Percentiles rank a stretch among this genome's conserved stretches.
Evolutionary conservation across 1,140 invertebrate genomes (phyloP).

Genomic region (Cydia strobilella): DNA sequence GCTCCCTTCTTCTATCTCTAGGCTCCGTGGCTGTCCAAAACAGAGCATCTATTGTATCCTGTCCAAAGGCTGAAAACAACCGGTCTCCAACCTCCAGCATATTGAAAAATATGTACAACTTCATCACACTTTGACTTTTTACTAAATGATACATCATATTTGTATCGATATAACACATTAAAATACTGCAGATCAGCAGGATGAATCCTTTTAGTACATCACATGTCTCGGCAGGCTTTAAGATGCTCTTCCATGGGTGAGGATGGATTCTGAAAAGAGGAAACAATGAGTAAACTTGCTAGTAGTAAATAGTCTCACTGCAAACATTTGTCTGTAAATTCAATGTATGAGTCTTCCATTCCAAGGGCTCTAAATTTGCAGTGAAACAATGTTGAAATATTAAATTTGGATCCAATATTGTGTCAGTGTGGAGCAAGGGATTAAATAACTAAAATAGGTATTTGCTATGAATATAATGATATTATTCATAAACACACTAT

Average conservation of each 20-base stretch:
- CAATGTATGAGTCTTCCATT: no score
- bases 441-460: no score
- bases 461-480: no score
- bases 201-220: constrained; percentile 97
- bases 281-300: neutral
- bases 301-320: no score
- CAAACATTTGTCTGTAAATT: no score
- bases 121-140: constrained; percentile 99
- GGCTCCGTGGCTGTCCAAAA: constrained; percentile 99
- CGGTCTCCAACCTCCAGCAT: constrained; percentile 99
- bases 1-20: constrained; percentile 88
- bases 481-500: no score
- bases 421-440: no score
- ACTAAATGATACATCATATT: constrained; percentile 99
- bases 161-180: constrained; percentile 96
- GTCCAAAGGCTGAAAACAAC: constrained; percentile 98
- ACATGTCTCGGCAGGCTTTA: constrained; percentile 97
- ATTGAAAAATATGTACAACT: constrained; percentile 99
- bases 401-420: no score
- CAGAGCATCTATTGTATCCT: constrained; percentile 98
- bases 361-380: no score
- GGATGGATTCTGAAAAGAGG: constrained; percentile 60
- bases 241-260: constrained; percentile 72
- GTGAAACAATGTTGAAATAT: no score
- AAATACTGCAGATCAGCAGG: constrained; percentile 89